Percentiles rank a stretch among this genome's conserved stretches.
Evolutionary conservation across 2,888 invertebrate genomes (phyloP).

Genomic region (Malachius bipustulatus): DNA sequence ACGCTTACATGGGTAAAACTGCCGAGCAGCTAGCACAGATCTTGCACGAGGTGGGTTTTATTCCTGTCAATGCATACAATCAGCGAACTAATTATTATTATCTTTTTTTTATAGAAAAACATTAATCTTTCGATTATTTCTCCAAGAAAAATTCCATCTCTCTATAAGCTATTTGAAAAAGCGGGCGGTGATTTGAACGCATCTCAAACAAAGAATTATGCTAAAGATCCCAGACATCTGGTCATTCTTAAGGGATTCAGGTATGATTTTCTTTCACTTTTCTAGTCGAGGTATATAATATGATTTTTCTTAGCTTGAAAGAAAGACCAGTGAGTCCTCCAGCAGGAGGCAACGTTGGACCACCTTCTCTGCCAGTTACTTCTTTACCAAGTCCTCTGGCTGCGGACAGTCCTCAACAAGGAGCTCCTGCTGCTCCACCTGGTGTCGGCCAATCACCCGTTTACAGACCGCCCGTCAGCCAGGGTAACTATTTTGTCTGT

Average conservation of each 20-base stretch:
- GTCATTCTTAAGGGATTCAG: constrained; percentile 65
- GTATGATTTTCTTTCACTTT: constrained; percentile 27
- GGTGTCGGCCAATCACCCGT: constrained; percentile 34
- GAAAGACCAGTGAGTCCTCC: constrained; percentile 57
- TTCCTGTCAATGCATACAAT: background rate
- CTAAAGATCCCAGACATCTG: constrained; percentile 75
- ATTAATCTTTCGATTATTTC: constrained; percentile 80
- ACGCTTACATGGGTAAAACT: constrained; percentile 58
- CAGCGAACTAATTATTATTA: constrained; percentile 1
- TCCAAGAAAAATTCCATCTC: constrained; percentile 74
- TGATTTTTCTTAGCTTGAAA: constrained; percentile 46
- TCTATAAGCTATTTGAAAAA: constrained; percentile 81
- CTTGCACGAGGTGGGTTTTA: constrained; percentile 53
- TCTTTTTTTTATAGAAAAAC: constrained; percentile 46
- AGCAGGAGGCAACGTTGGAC: constrained; percentile 34
- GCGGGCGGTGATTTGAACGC: constrained; percentile 74
- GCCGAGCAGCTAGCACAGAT: constrained; percentile 74
- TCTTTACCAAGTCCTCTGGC: constrained; percentile 43
- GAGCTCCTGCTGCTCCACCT: constrained; percentile 26
- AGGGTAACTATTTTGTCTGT: constrained; percentile 19
- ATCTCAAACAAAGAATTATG: constrained; percentile 78
- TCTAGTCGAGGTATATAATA: constrained; percentile 1
- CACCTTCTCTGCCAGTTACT: constrained; percentile 31
- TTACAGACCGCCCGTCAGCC: constrained; percentile 33
- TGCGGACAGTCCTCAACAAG: constrained; percentile 40